Conservation (phyloP, 2,113 vertebrate genomes). For the Heptranchias perlo region DNA sequence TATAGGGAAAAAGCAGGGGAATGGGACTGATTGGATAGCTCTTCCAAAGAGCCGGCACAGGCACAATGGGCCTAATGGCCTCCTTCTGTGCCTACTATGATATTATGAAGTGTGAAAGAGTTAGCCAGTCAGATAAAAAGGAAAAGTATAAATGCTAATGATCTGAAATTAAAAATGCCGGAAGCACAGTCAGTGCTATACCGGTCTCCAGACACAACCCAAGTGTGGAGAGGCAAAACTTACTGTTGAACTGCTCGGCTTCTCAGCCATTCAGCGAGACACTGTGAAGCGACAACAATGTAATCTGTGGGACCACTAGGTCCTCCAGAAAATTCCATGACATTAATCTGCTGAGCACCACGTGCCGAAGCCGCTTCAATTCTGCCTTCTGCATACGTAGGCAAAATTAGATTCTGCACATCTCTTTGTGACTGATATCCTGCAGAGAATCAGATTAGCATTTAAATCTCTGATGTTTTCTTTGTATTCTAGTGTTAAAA, state of each 20-base stretch:
- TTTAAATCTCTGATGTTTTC: slow-evolving; percentile 8
- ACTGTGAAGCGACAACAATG: neutral
- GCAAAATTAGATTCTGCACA: slow-evolving; percentile 11
- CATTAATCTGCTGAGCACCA: neutral
- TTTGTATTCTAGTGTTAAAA: neutral
- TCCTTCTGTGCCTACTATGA: too few relatives aligned
- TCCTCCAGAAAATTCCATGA: slow-evolving; percentile 4
- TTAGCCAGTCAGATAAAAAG: neutral
- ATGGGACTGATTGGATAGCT: too few relatives aligned
- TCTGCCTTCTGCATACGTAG: neutral
- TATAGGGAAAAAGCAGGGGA: too few relatives aligned
- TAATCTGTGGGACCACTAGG: neutral
- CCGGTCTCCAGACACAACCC: neutral
- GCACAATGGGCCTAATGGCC: too few relatives aligned
- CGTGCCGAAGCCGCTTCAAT: neutral
- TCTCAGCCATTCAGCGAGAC: neutral
- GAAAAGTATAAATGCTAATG: neutral
- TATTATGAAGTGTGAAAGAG: neutral
- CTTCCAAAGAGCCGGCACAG: too few relatives aligned
- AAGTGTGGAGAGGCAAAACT: neutral
- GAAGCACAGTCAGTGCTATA: neutral
- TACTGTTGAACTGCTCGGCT: neutral
- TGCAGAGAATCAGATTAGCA: slow-evolving; percentile 17
- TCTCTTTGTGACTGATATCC: neutral
- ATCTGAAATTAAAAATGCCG: neutral